phyloP scores from a whole-genome alignment of 2,888 invertebrate species.

The Harmothoe impar region DNA sequence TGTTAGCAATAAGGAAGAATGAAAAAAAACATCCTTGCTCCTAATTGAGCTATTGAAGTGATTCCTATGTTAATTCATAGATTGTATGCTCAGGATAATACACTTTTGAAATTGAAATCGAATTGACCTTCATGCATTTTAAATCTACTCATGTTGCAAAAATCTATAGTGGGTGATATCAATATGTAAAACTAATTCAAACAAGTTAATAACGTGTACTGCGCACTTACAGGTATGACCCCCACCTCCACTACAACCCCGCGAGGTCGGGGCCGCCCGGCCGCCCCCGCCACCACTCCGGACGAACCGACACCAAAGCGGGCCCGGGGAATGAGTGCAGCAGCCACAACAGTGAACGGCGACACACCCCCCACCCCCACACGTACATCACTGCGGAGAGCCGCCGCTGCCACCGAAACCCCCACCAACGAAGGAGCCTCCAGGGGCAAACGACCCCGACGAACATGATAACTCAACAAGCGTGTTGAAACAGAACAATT shows the following conservation, averaged over 20 bases:
- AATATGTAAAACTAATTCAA: no score
- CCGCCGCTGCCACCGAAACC: conserved; percentile 44
- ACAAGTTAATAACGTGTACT: no score
- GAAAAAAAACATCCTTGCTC: no score
- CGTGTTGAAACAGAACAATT: not conserved
- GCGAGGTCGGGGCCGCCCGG: conserved; percentile 13
- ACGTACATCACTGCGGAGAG: conserved; percentile 55
- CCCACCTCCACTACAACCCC: conserved; percentile 23
- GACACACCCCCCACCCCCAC: conserved; percentile 64
- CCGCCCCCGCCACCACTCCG: conserved; percentile 25
- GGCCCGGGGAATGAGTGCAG: conserved; percentile 23
- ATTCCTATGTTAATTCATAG: no score
- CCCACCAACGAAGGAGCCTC: not conserved
- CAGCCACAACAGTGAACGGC: conserved; percentile 49
- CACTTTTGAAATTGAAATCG: no score
- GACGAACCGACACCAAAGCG: conserved; percentile 61
- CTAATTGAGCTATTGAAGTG: no score
- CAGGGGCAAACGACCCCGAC: conserved; percentile 26
- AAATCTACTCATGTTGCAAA: no score
- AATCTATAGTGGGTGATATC: no score
- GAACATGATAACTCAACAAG: not conserved
- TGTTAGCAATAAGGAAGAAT: no score
- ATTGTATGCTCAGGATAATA: no score
- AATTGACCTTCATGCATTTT: no score
- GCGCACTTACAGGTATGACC: conserved; percentile 45